Evolutionary conservation across 1,140 invertebrate genomes (phyloP).

Genomic region (Metaphire vulgaris): DNA sequence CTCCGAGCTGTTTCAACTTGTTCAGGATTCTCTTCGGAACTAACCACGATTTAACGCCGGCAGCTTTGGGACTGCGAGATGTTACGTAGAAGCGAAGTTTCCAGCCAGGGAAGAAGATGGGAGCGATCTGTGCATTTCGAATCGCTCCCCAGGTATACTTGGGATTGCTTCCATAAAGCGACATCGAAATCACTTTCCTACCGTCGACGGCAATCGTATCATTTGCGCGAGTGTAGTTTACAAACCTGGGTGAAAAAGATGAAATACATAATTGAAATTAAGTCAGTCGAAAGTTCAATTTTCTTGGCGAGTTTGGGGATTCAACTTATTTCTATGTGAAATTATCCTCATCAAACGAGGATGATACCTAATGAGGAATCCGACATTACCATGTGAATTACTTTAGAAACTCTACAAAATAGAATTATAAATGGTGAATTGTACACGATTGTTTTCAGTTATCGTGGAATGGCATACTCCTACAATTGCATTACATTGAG

Average conservation of each 20-base stretch:
- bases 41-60: not conserved
- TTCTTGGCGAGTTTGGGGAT: too few species aligned
- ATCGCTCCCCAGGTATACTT: constrained; percentile 23
- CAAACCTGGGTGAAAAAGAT: not conserved
- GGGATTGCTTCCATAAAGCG: constrained; percentile 20
- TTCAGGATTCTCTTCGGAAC: constrained; percentile 16
- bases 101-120: constrained; percentile 29
- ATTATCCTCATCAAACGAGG: too few species aligned
- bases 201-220: not conserved
- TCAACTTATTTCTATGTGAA: too few species aligned
- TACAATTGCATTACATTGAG: too few species aligned
- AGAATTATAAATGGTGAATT: too few species aligned
- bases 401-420: too few species aligned
- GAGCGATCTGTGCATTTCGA: constrained; percentile 28
- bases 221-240: not conserved
- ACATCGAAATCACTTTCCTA: constrained; percentile 29
- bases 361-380: too few species aligned
- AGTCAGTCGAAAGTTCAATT: too few species aligned
- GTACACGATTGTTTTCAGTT: too few species aligned
- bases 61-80: not conserved
- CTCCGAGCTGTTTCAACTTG: constrained; percentile 5
- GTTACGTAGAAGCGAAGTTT: constrained; percentile 22
- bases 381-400: too few species aligned
- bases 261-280: too few species aligned
- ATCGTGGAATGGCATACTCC: too few species aligned